These are phyloP conservation scores for Periplaneta americana DNA, from an alignment of 1,140 invertebrate genomes.

Conservation along the genomic window DNA sequence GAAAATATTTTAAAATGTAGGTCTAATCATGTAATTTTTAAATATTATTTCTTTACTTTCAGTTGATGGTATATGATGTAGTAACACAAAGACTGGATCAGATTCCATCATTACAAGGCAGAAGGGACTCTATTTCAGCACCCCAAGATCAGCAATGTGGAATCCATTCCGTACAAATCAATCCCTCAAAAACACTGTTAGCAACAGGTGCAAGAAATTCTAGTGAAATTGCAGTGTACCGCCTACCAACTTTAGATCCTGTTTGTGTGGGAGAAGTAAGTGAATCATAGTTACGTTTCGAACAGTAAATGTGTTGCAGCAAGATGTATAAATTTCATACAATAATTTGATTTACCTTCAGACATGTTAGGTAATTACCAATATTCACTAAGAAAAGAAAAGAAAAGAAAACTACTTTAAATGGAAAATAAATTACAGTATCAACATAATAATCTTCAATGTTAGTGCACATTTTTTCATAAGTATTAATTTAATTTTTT, in stretches of 20 bases:
- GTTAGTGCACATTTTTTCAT: too few species aligned
- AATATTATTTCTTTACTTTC: constrained; percentile 27
- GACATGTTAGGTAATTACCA: too few species aligned
- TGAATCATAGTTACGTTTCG: too few species aligned
- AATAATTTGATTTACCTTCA: too few species aligned
- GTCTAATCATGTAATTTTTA: neutral
- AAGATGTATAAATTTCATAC: too few species aligned
- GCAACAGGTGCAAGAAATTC: constrained; percentile 91
- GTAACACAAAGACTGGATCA: constrained; percentile 70
- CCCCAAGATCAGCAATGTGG: constrained; percentile 65
- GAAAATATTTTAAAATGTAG: neutral
- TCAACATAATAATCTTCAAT: too few species aligned
- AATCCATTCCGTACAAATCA: constrained; percentile 90
- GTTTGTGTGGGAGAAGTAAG: constrained; percentile 85
- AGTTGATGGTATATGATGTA: constrained; percentile 81
- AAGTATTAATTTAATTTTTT: too few species aligned
- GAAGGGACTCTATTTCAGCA: constrained; percentile 46
- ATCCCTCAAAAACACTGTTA: constrained; percentile 83
- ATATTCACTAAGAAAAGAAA: too few species aligned
- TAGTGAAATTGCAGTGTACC: constrained; percentile 89
- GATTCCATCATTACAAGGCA: constrained; percentile 74
- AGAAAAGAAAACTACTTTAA: too few species aligned
- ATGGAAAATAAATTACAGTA: too few species aligned
- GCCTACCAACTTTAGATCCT: constrained; percentile 87
- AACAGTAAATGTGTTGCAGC: too few species aligned